phyloP scores from a whole-genome alignment of 2,888 invertebrate species.

The Crepidodera aurea region DNA sequence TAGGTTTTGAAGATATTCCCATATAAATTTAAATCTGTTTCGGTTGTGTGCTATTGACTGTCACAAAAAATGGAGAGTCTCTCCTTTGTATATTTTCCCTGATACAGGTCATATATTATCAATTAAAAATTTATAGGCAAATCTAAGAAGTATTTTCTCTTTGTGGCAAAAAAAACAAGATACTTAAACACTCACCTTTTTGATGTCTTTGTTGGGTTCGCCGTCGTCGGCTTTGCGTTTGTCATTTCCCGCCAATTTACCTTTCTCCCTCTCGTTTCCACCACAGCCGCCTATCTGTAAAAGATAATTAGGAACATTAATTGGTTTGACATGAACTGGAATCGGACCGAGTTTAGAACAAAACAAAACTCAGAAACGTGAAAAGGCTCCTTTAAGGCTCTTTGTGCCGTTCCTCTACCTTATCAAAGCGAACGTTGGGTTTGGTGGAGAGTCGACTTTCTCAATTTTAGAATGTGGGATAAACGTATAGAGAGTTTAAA shows the following conservation, averaged over 20 bases:
- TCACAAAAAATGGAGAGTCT: too few relatives aligned
- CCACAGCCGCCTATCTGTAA: slow-evolving; percentile 64
- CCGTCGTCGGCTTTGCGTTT: slow-evolving; percentile 85
- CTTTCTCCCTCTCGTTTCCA: slow-evolving; percentile 69
- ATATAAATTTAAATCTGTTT: too few relatives aligned
- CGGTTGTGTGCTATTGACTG: too few relatives aligned
- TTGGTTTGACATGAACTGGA: slow-evolving; percentile 25
- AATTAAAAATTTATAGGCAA: too few relatives aligned
- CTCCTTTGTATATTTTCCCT: too few relatives aligned
- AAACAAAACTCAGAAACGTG: slow-evolving; percentile 16
- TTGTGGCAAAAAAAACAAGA: background rate
- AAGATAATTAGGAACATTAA: slow-evolving; percentile 34
- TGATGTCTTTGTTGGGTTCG: slow-evolving; percentile 83
- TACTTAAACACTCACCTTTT: slow-evolving; percentile 71
- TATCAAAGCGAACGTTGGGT: slow-evolving; percentile 18
- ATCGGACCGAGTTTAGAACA: slow-evolving; percentile 9
- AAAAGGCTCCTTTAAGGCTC: slow-evolving; percentile 13
- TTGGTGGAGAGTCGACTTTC: slow-evolving; percentile 10
- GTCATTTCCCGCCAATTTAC: slow-evolving; percentile 73
- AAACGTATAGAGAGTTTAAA: background rate
- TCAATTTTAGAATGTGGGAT: slow-evolving; percentile 7
- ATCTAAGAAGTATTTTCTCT: too few relatives aligned
- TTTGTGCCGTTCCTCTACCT: slow-evolving; percentile 17
- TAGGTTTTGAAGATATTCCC: too few relatives aligned
- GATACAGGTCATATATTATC: too few relatives aligned